Conservation (phyloP, 2,797 vertebrate genomes). For the Xenopus petersii region DNA sequence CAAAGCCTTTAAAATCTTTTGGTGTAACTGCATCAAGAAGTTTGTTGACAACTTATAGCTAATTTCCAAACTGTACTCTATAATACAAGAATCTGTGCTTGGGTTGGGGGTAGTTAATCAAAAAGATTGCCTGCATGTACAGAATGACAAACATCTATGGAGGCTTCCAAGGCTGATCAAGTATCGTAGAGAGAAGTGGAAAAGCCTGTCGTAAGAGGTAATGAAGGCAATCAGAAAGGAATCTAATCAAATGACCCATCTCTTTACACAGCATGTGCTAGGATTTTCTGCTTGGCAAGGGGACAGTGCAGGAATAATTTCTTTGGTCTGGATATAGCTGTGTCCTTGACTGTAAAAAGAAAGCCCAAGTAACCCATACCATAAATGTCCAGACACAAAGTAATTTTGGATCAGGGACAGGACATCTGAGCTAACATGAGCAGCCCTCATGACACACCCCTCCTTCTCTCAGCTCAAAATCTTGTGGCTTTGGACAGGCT, state of each 20-base stretch:
- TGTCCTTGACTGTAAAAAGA: conserved; percentile 57
- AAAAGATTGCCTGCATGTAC: neutral
- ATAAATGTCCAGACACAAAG: conserved; percentile 58
- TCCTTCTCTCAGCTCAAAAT: conserved; percentile 44
- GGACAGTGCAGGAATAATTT: conserved; percentile 49
- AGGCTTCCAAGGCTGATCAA: conserved; percentile 4
- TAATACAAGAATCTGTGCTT: too few species aligned
- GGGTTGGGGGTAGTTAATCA: neutral
- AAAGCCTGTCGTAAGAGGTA: conserved; percentile 48
- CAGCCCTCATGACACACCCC: conserved; percentile 39
- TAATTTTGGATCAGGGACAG: conserved; percentile 55
- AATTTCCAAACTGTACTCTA: too few species aligned
- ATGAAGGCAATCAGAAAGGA: conserved; percentile 40
- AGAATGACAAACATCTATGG: neutral
- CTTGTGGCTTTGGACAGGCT: conserved; percentile 41
- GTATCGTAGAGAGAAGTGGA: conserved; percentile 34
- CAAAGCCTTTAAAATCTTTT: too few species aligned
- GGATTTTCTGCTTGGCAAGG: conserved; percentile 51
- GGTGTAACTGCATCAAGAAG: too few species aligned
- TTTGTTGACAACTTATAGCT: too few species aligned
- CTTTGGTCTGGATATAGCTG: conserved; percentile 52
- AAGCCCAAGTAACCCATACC: conserved; percentile 55
- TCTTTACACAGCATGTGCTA: conserved; percentile 37
- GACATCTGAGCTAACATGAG: conserved; percentile 51
- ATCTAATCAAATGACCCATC: conserved; percentile 50